Conservation (phyloP, 2,888 invertebrate genomes). For the Acanthococcus lagerstroemiae region DNA sequence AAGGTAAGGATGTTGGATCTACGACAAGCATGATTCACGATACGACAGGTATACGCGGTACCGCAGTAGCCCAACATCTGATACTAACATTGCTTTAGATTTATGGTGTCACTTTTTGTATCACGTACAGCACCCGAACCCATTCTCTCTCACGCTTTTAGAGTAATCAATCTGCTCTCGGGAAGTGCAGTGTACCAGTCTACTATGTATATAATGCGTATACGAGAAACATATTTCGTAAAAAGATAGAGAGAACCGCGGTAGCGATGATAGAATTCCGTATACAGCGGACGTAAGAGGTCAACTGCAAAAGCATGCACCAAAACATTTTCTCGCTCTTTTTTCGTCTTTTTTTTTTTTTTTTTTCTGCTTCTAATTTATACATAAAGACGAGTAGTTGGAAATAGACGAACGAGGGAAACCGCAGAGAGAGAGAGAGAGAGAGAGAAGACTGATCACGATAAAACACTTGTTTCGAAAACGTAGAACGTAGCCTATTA, state of each 20-base stretch:
- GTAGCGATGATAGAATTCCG: slow-evolving; percentile 23
- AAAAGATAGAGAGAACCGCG: slow-evolving; percentile 22
- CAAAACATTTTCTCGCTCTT: background rate
- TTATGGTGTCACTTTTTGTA: slow-evolving; percentile 28
- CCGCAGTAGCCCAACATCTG: slow-evolving; percentile 24
- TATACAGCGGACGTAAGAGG: slow-evolving; percentile 19
- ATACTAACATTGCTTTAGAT: slow-evolving; percentile 20
- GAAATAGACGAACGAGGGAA: background rate
- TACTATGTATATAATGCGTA: background rate
- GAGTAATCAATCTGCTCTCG: slow-evolving; percentile 22
- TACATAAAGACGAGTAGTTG: background rate
- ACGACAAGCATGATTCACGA: slow-evolving; percentile 24
- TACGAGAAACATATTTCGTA: background rate
- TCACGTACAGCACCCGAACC: slow-evolving; percentile 25
- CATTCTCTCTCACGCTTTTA: slow-evolving; percentile 28
- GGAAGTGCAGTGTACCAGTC: background rate
- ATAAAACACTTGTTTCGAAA: slow-evolving; percentile 12
- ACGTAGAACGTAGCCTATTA: no score
- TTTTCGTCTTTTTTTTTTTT: background rate
- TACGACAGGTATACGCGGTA: slow-evolving; percentile 10
- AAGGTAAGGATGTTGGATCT: slow-evolving; percentile 17
- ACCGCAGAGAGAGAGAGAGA: background rate
- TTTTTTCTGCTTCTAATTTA: background rate
- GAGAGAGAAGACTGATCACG: background rate
- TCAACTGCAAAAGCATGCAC: slow-evolving; percentile 15